Base-by-base conservation (phyloP, 2,888 invertebrate genomes). In the Dascillus cervinus region DNA sequence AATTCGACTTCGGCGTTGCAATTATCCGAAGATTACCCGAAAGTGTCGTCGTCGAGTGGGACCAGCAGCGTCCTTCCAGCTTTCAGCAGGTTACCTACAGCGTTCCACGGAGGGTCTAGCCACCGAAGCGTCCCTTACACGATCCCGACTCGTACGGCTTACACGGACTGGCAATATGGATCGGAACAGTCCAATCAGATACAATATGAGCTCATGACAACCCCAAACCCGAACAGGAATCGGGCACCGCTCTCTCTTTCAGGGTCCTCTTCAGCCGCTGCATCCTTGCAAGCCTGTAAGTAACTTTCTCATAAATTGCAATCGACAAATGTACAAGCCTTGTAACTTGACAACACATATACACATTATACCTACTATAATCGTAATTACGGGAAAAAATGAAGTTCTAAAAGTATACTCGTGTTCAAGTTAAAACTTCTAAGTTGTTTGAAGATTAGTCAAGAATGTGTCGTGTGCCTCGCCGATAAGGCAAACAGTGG, bases 271-370 rank as follows among this genome's bases (percentile, higher is more conserved):
- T 75, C 77, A 37, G 81, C 83, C 23, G 75, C 82, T 34, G 79
- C 80, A 37, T 79, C 79, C 44, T 69, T 83, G 43, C 71, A 79
- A 52, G 79, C 81, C 62, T 76, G 83, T 83, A 65, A 81, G 83
- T 77, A 27, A 17, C 17, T 17, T 17, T n/a, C n/a, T n/a, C n/a
- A n/a, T n/a, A n/a, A n/a, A n/a, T n/a, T n/a, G n/a, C n/a, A n/a
- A n/a, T n/a, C n/a, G n/a, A n/a, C n/a, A n/a, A n/a, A n/a, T n/a
- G n/a, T n/a, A n/a, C n/a, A n/a, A n/a, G n/a, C n/a, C n/a, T n/a
- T n/a, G n/a, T n/a, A n/a, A n/a, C n/a, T n/a, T n/a, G n/a, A n/a
- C n/a, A n/a, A n/a, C n/a, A n/a, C n/a, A n/a, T n/a, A n/a, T n/a
- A n/a, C n/a, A n/a, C n/a, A n/a, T n/a, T n/a, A n/a, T n/a, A n/a